Evolutionary conservation across 2,888 invertebrate genomes (phyloP).

Genomic region (Sinotaia quadrata): DNA sequence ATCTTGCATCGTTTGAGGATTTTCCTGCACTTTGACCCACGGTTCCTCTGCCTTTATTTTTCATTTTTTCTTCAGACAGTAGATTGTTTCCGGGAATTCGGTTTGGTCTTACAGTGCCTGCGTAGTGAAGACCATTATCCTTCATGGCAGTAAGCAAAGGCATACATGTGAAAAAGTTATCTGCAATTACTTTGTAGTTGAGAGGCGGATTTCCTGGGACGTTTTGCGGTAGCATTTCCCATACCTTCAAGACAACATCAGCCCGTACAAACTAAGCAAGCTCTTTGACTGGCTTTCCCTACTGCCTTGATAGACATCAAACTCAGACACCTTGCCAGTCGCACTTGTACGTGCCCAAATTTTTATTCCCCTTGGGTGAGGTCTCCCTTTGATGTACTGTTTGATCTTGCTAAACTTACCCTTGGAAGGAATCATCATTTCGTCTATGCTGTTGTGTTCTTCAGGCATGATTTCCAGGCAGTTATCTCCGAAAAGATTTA

Average conservation of each 20-base stretch:
- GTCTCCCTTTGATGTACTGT: conserved; percentile 36
- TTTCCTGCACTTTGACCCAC: conserved; percentile 4
- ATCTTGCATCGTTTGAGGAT: background rate
- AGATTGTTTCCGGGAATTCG: conserved; percentile 5
- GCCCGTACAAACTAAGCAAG: conserved; percentile 22
- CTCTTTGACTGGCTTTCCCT: background rate
- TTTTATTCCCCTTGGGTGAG: conserved; percentile 33
- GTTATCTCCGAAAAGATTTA: conserved; percentile 31
- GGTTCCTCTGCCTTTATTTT: conserved; percentile 7
- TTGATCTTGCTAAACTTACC: conserved; percentile 38
- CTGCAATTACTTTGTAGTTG: conserved; percentile 19
- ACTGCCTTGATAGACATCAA: conserved; percentile 29
- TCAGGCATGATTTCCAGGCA: conserved; percentile 50
- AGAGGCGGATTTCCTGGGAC: background rate
- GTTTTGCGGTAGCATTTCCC: background rate
- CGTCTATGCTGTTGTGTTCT: conserved; percentile 54
- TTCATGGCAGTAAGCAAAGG: conserved; percentile 6
- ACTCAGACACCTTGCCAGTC: conserved; percentile 30
- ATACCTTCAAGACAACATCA: conserved; percentile 29
- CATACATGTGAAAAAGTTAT: conserved; percentile 24
- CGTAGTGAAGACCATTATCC: conserved; percentile 3
- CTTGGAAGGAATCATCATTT: conserved; percentile 62
- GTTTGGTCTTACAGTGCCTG: conserved; percentile 12
- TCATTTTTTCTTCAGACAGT: background rate
- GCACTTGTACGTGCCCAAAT: conserved; percentile 20